Evolutionary conservation across 2,113 vertebrate species (phyloP), one percentile per base, ranked within the genome.

Genomic region (Catharus bicknelli): DNA sequence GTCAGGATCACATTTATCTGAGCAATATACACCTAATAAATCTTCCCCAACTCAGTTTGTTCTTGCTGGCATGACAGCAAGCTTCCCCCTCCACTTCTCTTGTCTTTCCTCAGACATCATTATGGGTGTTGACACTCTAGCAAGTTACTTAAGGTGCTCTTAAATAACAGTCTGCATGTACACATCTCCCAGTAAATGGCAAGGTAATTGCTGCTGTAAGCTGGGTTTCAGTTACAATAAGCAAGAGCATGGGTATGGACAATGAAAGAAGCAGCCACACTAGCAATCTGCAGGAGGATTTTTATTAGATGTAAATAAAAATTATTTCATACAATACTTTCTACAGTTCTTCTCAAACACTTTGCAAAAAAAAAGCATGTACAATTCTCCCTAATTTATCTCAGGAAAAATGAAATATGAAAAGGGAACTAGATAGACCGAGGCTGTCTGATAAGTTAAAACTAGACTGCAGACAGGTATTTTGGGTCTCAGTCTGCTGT

Each of bases 71-170:
- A 91, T 19, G 78, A 95, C 76, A 90, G 43, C 59, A 76, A 93
- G 48, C 85, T 96, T 94, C 86, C 80, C 93, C 90, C 93, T 94
- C 90, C 88, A 82, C 87, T 86, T 90, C 92, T 89, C 90, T 94
- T 40, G 6, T 94, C 89, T 91, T 83, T 96, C 94, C 47, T 94
- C 96, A 90, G 87, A 62, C 88, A 94, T 91, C 79, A 90, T 95
- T 96, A 94, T 5, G 88, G 82, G 88, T 96, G 94, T 91, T 95
- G 95, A 95, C 92, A 94, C 88, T 90, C 62, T 54, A 47, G 87
- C 53, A 75, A 90, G 94, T 93, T 92, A 89, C 59, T 96, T 95
- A 88, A 91, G 88, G 83, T 91, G 87, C 75, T 59, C 78, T 90
- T 91, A 93, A 95, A 62, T 87, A 90, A 80, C 87, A 77, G 92